phyloP scores from a whole-genome alignment of 2,888 invertebrate genomes.

The Apamea anceps region DNA sequence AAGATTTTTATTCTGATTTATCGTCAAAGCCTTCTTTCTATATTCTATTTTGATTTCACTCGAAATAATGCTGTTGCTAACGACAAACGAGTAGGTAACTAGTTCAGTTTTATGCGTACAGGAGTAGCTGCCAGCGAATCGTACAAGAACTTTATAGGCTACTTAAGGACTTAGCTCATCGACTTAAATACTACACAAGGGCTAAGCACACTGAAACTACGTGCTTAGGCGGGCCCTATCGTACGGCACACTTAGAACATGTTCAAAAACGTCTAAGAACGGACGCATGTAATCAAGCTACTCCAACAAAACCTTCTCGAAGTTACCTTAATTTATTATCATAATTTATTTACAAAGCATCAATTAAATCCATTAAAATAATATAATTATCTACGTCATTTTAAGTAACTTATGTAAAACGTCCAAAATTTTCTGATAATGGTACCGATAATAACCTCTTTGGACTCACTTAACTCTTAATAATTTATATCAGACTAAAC shows the following conservation, averaged over 20 bases:
- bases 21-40: slow-evolving; percentile 26
- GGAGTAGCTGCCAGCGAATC: slow-evolving; percentile 20
- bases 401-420: slow-evolving; percentile 54
- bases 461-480: slow-evolving; percentile 37
- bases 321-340: slow-evolving; percentile 23
- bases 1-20: slow-evolving; percentile 48
- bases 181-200: slow-evolving; percentile 22
- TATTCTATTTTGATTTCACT: slow-evolving; percentile 33
- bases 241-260: slow-evolving; percentile 1
- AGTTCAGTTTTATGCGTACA: slow-evolving; percentile 17
- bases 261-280: slow-evolving; percentile 7
- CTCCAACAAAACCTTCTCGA: slow-evolving; percentile 41
- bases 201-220: slow-evolving; percentile 17
- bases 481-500: slow-evolving; percentile 56
- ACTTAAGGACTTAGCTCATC: slow-evolving; percentile 40
- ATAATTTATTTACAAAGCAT: slow-evolving; percentile 47
- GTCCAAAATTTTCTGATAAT: slow-evolving; percentile 60
- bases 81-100: background rate
- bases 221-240: slow-evolving; percentile 11
- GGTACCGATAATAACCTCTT: slow-evolving; percentile 54
- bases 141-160: slow-evolving; percentile 41
- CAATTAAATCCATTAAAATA: slow-evolving; percentile 59
- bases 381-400: slow-evolving; percentile 50
- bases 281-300: background rate
- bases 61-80: slow-evolving; percentile 37